Conservation (phyloP, 2,113 vertebrate species). For the Peromyscus maniculatus region DNA sequence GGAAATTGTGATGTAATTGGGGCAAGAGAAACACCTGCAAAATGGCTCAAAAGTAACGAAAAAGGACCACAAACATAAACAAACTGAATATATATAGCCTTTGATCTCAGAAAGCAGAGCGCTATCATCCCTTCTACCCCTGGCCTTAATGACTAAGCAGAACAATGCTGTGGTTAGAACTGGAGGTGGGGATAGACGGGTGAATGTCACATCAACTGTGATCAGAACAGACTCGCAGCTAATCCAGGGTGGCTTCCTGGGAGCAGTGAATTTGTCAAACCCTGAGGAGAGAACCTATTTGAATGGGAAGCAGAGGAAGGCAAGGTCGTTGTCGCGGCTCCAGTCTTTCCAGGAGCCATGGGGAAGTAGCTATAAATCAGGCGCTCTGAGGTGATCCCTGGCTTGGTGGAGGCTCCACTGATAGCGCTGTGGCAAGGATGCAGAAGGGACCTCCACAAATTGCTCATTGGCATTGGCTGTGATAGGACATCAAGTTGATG, state of each 20-base stretch:
- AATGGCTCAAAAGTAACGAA: neutral
- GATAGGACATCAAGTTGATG: neutral
- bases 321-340: neutral
- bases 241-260: neutral
- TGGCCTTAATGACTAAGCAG: neutral
- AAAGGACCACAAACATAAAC: constrained; percentile 26
- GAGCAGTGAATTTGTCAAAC: neutral
- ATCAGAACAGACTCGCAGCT: neutral
- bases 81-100: neutral
- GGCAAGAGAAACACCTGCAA: constrained; percentile 13
- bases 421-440: neutral
- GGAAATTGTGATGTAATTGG: neutral
- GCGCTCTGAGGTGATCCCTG: accelerated
- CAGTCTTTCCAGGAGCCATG: neutral
- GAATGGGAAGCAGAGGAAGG: neutral
- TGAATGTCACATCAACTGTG: neutral
- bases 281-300: neutral
- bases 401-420: neutral
- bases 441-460: neutral
- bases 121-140: neutral
- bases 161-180: neutral
- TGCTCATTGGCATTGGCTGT: neutral
- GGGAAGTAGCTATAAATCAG: neutral
- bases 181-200: neutral
- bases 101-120: constrained; percentile 33